phyloP scores from a whole-genome alignment of 2,797 vertebrate genomes.

The Megalops cyprinoides region DNA sequence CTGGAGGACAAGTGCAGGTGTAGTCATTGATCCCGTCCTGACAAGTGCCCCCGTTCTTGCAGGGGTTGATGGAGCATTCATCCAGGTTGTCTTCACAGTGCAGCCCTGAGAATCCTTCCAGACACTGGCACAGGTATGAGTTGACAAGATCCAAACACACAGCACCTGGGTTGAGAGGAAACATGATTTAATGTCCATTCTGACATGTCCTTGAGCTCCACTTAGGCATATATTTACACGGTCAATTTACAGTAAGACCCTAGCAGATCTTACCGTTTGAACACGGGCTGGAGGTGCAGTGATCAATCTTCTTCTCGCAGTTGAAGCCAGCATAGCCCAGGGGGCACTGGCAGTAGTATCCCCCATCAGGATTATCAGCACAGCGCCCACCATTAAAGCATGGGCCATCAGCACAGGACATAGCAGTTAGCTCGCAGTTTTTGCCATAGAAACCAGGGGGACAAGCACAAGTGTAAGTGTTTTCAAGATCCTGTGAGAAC shows the following conservation, averaged over 20 bases:
- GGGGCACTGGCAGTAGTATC: conserved; percentile 92
- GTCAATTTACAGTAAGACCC: neutral
- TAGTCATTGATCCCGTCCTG: conserved; percentile 85
- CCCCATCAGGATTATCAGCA: conserved; percentile 87
- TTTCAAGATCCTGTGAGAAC: conserved; percentile 84
- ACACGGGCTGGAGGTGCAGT: conserved; percentile 90
- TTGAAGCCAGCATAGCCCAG: conserved; percentile 91
- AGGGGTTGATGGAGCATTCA: conserved; percentile 85
- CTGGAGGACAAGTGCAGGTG: conserved; percentile 88
- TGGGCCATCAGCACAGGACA: conserved; percentile 91
- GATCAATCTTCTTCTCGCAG: conserved; percentile 95
- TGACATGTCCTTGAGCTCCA: neutral
- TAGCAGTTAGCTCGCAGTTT: conserved; percentile 90
- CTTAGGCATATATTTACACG: neutral
- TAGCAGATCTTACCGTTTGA: conserved; percentile 81
- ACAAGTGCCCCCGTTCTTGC: conserved; percentile 89
- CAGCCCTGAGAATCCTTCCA: conserved; percentile 87
- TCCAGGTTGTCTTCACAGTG: conserved; percentile 88
- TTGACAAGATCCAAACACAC: conserved; percentile 89
- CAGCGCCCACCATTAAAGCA: conserved; percentile 94
- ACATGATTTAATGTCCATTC: neutral
- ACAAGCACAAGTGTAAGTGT: conserved; percentile 88
- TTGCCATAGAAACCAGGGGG: conserved; percentile 93
- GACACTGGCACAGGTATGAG: conserved; percentile 92
- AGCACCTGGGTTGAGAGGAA: conserved; percentile 75